These are phyloP conservation scores for Malurus cyaneus DNA, from an alignment of 2,113 vertebrate species.

Conservation along the genomic window DNA sequence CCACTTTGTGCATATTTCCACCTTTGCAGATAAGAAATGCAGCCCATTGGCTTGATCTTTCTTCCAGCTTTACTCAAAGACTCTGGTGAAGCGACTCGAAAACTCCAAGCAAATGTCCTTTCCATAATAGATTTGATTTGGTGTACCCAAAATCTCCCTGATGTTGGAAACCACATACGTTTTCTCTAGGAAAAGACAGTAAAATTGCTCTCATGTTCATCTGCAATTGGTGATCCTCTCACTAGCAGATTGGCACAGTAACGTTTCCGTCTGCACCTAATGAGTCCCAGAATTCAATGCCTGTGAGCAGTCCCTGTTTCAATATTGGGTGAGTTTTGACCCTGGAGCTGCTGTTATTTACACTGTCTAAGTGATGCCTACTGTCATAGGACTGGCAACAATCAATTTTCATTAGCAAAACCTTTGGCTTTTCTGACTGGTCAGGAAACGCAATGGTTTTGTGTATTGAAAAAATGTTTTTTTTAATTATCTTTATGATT, in stretches of 20 bases:
- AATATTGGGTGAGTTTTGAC: conserved; percentile 33
- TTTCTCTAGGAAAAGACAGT: conserved; percentile 8
- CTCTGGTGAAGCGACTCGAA: not conserved
- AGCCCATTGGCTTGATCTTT: not conserved
- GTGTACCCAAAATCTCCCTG: not conserved
- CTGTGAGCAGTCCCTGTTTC: conserved; percentile 37
- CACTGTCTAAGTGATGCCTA: not conserved
- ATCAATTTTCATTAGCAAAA: conserved; percentile 66
- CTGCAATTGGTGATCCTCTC: conserved; percentile 13
- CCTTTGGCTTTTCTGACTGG: not conserved
- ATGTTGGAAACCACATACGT: not conserved
- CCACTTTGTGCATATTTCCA: not conserved
- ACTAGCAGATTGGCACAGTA: not conserved
- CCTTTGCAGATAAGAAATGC: not conserved
- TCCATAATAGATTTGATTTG: conserved; percentile 7
- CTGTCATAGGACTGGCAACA: conserved; percentile 33
- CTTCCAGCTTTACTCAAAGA: not conserved
- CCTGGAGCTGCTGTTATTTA: conserved; percentile 42
- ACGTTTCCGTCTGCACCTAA: conserved; percentile 37
- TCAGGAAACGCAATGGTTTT: not conserved
- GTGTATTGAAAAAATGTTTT: not conserved
- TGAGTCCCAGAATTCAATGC: conserved; percentile 33
- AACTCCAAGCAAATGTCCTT: not conserved
- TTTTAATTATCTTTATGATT: not conserved
- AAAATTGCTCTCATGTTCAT: not conserved